Evolutionary conservation across 2,113 vertebrate genomes (phyloP), one percentile per base, ranked within the genome.

Genomic region (Tichodroma muraria): DNA sequence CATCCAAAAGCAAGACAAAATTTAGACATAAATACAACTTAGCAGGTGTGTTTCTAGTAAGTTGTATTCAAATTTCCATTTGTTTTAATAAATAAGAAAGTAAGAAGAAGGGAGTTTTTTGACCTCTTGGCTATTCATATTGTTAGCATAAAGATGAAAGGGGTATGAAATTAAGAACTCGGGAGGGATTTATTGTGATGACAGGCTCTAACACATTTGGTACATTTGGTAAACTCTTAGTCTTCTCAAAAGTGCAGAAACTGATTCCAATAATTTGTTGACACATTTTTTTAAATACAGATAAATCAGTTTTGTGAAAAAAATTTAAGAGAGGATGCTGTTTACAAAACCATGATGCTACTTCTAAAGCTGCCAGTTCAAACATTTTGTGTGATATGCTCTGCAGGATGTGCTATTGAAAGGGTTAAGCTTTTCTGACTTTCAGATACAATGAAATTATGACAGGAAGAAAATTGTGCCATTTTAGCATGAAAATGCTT

Each of bases 401-500:
- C 45, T 81, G 60, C 81, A 95, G 94, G 94, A 96, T 90, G 44
- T 86, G 94, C 84, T 90, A 37, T 89, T 88, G 97, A 98, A 98
- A 98, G 98, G 97, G 98, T 98, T 98, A 98, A 98, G 97, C 97
- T 98, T 98, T 98, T 97, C 97, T 98, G 98, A 98, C 97, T 98
- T 98, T 97, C 96, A 96, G 97, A 98, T 98, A 98, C 98, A 98
- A 98, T 98, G 98, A 98, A 98, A 98, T 98, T 98, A 98, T 98
- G 98, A 98, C 98, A 98, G 98, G 98, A 98, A 98, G 98, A 98
- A 98, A 98, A 98, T 98, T 98, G 98, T 98, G 98, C 98, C 98
- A 98, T 98, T 98, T 98, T 98, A 98, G 98, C 98, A 98, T 98
- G 98, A 98, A 98, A 98, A 98, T 98, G 98, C 98, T 98, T 98